Evolutionary conservation across 37 sponge, comb jelly and placozoan species (phyloP).

Genomic region (Dysidea cf. avara): DNA sequence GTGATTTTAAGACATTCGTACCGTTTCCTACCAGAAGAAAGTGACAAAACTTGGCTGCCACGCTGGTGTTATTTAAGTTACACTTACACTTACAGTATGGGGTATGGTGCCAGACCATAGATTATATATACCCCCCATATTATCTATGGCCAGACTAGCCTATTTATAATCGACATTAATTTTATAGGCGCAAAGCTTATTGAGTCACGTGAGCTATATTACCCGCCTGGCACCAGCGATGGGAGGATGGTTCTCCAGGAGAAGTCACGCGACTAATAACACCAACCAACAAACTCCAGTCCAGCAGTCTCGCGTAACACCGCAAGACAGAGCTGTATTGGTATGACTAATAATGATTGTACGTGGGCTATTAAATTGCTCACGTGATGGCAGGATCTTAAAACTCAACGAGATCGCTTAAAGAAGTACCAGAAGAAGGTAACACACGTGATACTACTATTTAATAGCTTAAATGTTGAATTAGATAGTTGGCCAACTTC

Average conservation of each 20-base stretch:
- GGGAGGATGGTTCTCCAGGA: constrained; percentile 15
- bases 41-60: no score
- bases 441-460: neutral
- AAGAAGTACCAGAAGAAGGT: constrained; percentile 94
- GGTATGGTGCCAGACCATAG: no score
- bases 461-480: neutral
- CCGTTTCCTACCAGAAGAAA: no score
- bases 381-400: constrained; percentile 59
- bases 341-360: constrained; percentile 31
- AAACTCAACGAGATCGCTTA: constrained; percentile 88
- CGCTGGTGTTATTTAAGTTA: no score
- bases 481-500: constrained; percentile 63
- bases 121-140: no score
- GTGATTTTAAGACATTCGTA: no score
- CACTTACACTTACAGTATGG: no score
- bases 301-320: constrained; percentile 65
- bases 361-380: neutral
- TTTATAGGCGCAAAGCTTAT: neutral
- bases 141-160: no score
- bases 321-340: constrained; percentile 92
- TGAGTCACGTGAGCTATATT: neutral
- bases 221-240: neutral
- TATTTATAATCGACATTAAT: neutral
- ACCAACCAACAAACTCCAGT: neutral
- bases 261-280: constrained; percentile 2